Evolutionary conservation across 23 tunicate species (phyloP).

Genomic region (Ascidia mentula): DNA sequence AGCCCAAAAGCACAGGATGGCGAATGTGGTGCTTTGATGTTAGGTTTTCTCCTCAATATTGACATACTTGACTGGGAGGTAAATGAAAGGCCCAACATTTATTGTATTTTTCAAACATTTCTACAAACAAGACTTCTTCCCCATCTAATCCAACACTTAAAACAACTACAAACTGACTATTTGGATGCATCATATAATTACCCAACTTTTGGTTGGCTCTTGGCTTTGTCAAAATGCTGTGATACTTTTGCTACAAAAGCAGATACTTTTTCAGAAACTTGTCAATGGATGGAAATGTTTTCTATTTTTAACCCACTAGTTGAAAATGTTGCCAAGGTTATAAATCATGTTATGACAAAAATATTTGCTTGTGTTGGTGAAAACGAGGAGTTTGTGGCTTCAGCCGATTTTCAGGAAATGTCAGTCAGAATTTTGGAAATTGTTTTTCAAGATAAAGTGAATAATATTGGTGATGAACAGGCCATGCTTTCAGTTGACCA

Average conservation of each 20-base stretch:
- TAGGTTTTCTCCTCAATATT: background rate
- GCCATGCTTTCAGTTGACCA: conserved; percentile 46
- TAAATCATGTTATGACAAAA: conserved; percentile 21
- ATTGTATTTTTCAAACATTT: background rate
- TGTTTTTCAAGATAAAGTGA: background rate
- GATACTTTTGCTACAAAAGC: background rate
- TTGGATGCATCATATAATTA: conserved; percentile 21
- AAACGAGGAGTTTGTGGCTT: conserved; percentile 21
- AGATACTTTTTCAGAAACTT: background rate
- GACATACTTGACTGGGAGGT: background rate
- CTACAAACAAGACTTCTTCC: background rate
- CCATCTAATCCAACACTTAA: conserved; percentile 4
- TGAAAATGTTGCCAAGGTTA: conserved; percentile 7
- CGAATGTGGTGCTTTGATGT: conserved; percentile 47
- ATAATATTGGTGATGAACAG: background rate
- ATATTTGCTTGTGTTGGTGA: conserved; percentile 49
- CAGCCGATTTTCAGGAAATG: conserved; percentile 61
- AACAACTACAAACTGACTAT: background rate
- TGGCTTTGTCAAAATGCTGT: conserved; percentile 38
- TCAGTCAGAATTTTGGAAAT: conserved; percentile 23
- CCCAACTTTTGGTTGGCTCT: conserved; percentile 63
- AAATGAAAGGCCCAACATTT: background rate
- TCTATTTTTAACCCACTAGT: background rate
- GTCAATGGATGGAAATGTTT: too few species aligned
- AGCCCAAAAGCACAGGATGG: conserved; percentile 42